Conservation (phyloP, 92 coral and sea anemone species). For the Palythoa heliodiscus region DNA sequence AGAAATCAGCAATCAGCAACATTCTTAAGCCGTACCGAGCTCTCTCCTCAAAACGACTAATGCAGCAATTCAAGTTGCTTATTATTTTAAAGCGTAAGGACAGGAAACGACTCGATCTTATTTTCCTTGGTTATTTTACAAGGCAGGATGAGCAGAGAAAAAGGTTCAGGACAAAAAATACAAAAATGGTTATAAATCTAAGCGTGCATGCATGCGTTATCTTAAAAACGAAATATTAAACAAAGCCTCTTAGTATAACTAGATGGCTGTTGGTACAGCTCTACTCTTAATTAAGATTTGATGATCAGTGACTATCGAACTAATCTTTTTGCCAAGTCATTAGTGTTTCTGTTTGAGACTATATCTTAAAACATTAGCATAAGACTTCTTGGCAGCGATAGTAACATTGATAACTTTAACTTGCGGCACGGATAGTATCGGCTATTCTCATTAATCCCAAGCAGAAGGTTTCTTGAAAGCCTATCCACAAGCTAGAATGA, state of each 20-base stretch:
- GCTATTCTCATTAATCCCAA: not conserved
- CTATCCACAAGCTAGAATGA: not conserved
- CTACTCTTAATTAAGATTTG: not conserved
- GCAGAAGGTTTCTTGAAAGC: slow-evolving; percentile 19
- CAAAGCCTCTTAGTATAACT: not conserved
- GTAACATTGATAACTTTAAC: not conserved
- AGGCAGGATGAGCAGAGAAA: too few relatives aligned
- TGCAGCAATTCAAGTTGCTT: too few relatives aligned
- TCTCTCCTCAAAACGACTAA: too few relatives aligned
- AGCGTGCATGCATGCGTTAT: too few relatives aligned
- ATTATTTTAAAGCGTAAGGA: too few relatives aligned
- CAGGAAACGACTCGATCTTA: too few relatives aligned
- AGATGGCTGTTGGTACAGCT: not conserved
- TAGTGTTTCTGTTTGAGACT: not conserved
- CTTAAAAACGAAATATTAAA: too few relatives aligned
- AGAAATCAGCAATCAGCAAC: too few relatives aligned
- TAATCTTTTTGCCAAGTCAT: slow-evolving; percentile 4
- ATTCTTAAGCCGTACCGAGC: too few relatives aligned
- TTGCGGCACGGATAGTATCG: not conserved
- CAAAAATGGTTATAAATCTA: too few relatives aligned
- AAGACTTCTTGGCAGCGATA: not conserved
- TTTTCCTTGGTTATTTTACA: too few relatives aligned
- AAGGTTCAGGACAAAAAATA: too few relatives aligned
- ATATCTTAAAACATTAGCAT: not conserved
- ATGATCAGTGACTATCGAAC: not conserved